A percentile compares a stretch with the other conserved stretches of the same genome.
Evolutionary conservation across 1,140 invertebrate genomes (phyloP).

Genomic region (Ylistrum balloti): DNA sequence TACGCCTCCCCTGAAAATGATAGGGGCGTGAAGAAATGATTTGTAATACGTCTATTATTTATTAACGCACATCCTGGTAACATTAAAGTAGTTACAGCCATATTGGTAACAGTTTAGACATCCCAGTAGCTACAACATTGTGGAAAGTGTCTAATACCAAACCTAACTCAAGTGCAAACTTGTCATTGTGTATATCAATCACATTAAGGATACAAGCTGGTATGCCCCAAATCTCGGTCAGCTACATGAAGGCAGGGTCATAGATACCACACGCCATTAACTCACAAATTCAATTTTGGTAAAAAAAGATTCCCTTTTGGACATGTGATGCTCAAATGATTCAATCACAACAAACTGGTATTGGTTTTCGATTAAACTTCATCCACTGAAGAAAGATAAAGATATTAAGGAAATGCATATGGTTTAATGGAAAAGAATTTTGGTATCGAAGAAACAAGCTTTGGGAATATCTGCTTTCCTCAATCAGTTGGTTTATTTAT

Average conservation of each 20-base stretch:
- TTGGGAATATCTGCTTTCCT: neutral
- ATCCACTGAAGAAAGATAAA: neutral
- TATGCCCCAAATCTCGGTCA: neutral
- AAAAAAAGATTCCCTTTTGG: neutral
- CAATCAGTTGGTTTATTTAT: neutral
- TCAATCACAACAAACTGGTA: neutral
- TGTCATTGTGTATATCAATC: neutral
- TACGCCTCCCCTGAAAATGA: no score
- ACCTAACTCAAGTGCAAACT: neutral
- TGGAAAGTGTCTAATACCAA: neutral
- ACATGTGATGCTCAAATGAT: neutral
- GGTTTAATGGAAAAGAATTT: neutral
- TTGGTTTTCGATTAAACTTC: conserved; percentile 1
- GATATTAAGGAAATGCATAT: neutral
- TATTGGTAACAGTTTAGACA: neutral
- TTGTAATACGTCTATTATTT: no score
- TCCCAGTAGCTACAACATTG: neutral
- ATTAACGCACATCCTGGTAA: neutral
- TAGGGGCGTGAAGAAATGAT: no score
- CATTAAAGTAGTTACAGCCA: neutral
- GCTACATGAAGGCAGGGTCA: neutral
- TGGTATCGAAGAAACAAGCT: neutral
- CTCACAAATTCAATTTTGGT: conserved; percentile 1
- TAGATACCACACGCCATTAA: conserved; percentile 1
- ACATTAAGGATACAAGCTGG: neutral